Evolutionary conservation across 2,797 vertebrate species (phyloP).

Genomic region (Squalus acanthias): DNA sequence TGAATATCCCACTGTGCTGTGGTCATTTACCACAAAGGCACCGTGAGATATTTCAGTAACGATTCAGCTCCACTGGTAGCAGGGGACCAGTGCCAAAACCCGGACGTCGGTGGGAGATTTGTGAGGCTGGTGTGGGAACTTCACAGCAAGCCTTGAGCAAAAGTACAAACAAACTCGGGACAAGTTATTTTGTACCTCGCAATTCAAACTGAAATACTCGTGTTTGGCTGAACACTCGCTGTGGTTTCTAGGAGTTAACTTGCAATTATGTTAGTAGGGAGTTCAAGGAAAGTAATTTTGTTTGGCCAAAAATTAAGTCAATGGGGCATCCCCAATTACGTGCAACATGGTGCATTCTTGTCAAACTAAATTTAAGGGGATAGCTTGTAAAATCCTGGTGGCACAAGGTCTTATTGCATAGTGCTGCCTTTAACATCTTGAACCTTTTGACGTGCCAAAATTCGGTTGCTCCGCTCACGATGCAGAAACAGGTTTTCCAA

Average conservation of each 20-base stretch:
- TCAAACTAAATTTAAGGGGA: neutral
- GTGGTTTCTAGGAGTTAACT: neutral
- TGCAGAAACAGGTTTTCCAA: neutral
- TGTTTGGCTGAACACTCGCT: neutral
- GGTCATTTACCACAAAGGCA: neutral
- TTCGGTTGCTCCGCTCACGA: neutral
- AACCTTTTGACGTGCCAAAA: neutral
- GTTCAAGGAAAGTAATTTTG: neutral
- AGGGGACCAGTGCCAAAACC: neutral
- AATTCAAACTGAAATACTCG: neutral
- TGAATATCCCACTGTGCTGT: neutral
- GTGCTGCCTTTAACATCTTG: neutral
- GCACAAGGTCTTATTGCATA: neutral
- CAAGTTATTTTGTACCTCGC: neutral
- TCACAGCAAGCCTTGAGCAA: neutral
- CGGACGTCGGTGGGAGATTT: neutral
- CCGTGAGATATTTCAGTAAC: neutral
- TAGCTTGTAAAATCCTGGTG: neutral
- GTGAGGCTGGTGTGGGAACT: neutral
- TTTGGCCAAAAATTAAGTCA: neutral
- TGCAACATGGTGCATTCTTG: neutral
- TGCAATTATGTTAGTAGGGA: no score
- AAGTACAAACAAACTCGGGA: neutral
- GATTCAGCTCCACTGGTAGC: neutral
- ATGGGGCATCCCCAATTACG: neutral